These are phyloP conservation scores for Drosophila pseudoananassae DNA, from an alignment of 1,140 invertebrate genomes.

Conservation along the genomic window DNA sequence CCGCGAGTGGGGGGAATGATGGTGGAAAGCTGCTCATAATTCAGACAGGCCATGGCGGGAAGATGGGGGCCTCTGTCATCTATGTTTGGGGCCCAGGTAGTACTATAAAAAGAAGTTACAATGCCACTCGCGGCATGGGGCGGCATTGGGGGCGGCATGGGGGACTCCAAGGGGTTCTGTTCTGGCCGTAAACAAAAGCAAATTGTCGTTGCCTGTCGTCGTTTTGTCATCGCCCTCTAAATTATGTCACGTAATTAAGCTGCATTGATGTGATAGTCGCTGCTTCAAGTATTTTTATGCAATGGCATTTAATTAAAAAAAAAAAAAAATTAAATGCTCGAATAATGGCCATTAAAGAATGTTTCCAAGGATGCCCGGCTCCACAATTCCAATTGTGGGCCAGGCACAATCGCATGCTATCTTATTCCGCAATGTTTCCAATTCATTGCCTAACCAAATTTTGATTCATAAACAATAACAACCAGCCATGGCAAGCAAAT, in stretches of 20 bases:
- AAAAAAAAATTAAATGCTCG: neutral
- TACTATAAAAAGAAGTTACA: slow-evolving; percentile 54
- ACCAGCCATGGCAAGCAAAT: neutral
- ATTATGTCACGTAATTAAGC: slow-evolving; percentile 73
- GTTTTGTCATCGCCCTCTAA: slow-evolving; percentile 61
- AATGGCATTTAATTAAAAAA: slow-evolving; percentile 66
- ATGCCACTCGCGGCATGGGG: slow-evolving; percentile 13
- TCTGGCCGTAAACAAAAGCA: slow-evolving; percentile 50
- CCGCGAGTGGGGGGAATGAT: slow-evolving; percentile 7
- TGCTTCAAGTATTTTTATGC: slow-evolving; percentile 42
- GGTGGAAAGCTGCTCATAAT: slow-evolving; percentile 47
- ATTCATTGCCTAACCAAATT: slow-evolving; percentile 23
- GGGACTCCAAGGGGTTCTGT: neutral
- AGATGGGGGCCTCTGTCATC: slow-evolving; percentile 4
- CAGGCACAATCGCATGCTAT: neutral
- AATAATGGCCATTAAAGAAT: too few relatives aligned
- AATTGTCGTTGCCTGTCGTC: slow-evolving; percentile 42
- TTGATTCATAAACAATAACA: slow-evolving; percentile 29
- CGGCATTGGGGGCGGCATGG: too few relatives aligned
- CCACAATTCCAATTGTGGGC: too few relatives aligned
- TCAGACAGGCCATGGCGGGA: slow-evolving; percentile 25
- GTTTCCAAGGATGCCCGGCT: too few relatives aligned
- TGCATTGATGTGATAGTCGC: slow-evolving; percentile 57
- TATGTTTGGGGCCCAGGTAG: slow-evolving; percentile 24
- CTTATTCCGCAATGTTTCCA: slow-evolving; percentile 25